phyloP scores from a whole-genome alignment of 2,888 invertebrate genomes.

The Parelbella ahira region DNA sequence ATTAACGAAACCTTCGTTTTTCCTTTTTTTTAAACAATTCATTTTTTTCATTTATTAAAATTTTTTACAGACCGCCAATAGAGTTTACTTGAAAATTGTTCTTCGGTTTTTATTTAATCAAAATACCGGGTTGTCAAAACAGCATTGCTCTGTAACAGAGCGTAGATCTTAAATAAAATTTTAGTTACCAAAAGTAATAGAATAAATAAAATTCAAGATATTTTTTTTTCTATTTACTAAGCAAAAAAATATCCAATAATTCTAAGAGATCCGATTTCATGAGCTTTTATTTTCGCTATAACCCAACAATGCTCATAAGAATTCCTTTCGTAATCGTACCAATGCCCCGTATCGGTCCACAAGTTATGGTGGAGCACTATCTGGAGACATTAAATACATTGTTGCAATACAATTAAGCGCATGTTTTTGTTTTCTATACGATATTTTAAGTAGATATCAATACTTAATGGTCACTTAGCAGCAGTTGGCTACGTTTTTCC shows the following conservation, averaged over 20 bases:
- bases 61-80: too few relatives aligned
- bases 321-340: constrained; percentile 16
- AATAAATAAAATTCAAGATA: too few relatives aligned
- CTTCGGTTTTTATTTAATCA: too few relatives aligned
- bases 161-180: too few relatives aligned
- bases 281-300: constrained; percentile 4
- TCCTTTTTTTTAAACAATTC: too few relatives aligned
- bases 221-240: background rate
- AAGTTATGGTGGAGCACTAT: constrained; percentile 15
- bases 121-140: too few relatives aligned
- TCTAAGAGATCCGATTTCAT: background rate
- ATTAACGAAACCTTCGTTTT: too few relatives aligned
- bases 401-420: constrained; percentile 20
- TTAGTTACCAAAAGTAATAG: too few relatives aligned
- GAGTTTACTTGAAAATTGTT: too few relatives aligned
- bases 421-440: constrained; percentile 18
- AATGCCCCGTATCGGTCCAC: constrained; percentile 2
- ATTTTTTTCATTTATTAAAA: too few relatives aligned
- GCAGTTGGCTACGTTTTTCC: background rate
- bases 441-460: constrained; percentile 23
- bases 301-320: constrained; percentile 20
- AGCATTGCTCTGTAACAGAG: too few relatives aligned
- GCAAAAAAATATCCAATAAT: background rate
- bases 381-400: constrained; percentile 10
- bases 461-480: constrained; percentile 15